Conservation (phyloP, 2,888 invertebrate species). For the Ephialtes manifestator region DNA sequence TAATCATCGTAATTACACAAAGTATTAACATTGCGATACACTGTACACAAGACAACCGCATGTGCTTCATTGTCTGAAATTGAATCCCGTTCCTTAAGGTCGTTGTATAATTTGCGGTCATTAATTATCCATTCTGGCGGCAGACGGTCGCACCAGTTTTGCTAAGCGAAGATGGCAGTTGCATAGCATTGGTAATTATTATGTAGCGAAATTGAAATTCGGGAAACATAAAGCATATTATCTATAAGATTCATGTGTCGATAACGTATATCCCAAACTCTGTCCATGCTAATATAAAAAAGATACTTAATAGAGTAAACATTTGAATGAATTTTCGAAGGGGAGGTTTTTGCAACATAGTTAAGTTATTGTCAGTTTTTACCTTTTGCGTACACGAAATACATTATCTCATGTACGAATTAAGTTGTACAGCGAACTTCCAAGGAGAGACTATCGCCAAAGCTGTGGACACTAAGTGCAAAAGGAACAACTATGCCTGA, state of each 20-base stretch:
- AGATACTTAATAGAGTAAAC: no score
- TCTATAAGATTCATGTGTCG: neutral
- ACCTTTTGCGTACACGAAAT: no score
- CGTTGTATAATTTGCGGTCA: constrained; percentile 39
- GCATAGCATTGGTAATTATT: constrained; percentile 10
- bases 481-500: no score
- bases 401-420: no score
- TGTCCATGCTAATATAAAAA: neutral
- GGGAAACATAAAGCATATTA: neutral
- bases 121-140: constrained; percentile 16
- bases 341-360: no score
- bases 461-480: no score
- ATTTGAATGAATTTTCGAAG: no score
- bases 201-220: neutral
- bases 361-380: no score
- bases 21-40: constrained; percentile 70
- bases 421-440: no score
- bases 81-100: constrained; percentile 58
- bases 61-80: constrained; percentile 63
- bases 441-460: no score
- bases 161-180: neutral
- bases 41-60: constrained; percentile 52
- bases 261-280: neutral
- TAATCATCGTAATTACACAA: constrained; percentile 72
- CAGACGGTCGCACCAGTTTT: constrained; percentile 18